A percentile compares a stretch with the other conserved stretches of the same genome.
Conservation (phyloP, 2,797 vertebrate genomes). For the Rallus crepitans region DNA sequence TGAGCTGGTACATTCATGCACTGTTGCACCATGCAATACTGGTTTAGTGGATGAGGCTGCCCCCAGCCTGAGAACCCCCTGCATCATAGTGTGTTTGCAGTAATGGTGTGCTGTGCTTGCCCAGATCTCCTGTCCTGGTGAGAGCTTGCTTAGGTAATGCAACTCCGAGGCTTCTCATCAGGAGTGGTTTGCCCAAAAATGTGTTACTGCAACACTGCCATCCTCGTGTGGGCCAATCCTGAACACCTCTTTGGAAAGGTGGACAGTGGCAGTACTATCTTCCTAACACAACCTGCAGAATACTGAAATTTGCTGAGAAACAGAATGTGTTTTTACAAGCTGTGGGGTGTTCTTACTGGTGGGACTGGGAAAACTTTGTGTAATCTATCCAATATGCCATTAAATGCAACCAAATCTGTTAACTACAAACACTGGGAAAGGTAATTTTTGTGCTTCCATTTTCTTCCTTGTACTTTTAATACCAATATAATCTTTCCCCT, state of each 20-base stretch:
- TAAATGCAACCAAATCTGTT: neutral
- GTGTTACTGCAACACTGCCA: rapidly evolving
- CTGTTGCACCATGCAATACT: neutral
- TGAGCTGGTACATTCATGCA: neutral
- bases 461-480: neutral
- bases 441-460: neutral
- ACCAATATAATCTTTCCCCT: neutral
- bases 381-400: neutral
- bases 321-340: neutral
- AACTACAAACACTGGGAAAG: neutral
- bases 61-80: neutral
- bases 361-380: slow-evolving; percentile 3
- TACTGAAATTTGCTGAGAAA: neutral
- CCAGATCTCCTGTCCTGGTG: neutral
- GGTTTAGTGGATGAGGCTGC: neutral
- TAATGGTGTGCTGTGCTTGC: neutral
- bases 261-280: neutral
- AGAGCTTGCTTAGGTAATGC: neutral
- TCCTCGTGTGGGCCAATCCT: neutral
- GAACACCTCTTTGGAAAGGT: neutral
- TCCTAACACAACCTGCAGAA: neutral
- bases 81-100: neutral
- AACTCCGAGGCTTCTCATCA: neutral
- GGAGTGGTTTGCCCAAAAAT: neutral
- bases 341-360: neutral